Base-by-base conservation (phyloP, 2,888 invertebrate genomes). In the Toxonevra muliebris region DNA sequence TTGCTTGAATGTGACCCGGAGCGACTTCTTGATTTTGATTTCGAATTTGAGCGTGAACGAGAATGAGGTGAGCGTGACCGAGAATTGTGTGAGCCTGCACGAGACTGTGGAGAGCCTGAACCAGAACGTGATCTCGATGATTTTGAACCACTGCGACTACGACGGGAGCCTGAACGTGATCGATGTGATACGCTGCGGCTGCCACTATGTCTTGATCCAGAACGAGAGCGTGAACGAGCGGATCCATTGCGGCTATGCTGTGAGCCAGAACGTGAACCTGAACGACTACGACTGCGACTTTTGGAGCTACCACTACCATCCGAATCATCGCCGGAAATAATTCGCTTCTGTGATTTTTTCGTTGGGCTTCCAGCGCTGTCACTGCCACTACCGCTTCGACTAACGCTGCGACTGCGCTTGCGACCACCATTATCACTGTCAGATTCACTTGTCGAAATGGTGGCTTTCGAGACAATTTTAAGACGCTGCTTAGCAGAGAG, bases 381-480 rank as follows among this genome's bases (percentile, higher is more conserved):
- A 55, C 78, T 80, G 48, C 74, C 76, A 43, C 75, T 76, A 86
- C 86, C 73, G 48, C 81, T 81, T 40, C 67, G 73, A 17, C 67
- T 70, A 52, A 61, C 68, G 48, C 63, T 73, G 17, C 65, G 65
- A 87, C 86, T 72, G 20, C 75, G 72, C 53, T 73, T 76, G 19
- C 74, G 74, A 90, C 91, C 0, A 12, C 66, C 71, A 42, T 71
- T 71, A 59, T 83, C 83, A 64, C 84, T 84, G 42, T 83, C 83
- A 4, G 93, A 93, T 79, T 94, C 95, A 70, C 93, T 93, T 0
- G 96, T 96, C 0, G 97, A 97, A 74, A 98, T 97, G 0, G 95
- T 96, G 68, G 94, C 97, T 83, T 97, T 97, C 0, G 97, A 97
- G 0, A 96, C 92, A 81, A 97, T 93, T 79, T 95, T 92, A 73